Evolutionary conservation across 2,113 vertebrate genomes (phyloP).

Genomic region (Pavo muticus): DNA sequence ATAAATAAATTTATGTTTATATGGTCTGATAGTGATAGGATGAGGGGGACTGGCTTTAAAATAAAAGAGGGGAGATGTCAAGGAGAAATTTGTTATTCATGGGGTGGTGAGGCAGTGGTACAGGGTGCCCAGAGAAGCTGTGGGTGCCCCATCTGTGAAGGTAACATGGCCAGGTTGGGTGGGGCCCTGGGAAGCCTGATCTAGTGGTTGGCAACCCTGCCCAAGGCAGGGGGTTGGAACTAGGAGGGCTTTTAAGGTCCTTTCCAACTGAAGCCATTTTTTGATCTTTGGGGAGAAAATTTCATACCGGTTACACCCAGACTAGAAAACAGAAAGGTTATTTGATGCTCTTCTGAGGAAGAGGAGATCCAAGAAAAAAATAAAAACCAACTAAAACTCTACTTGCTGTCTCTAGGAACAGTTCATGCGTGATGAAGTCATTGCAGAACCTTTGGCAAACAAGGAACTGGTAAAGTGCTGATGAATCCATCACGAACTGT

Average conservation of each 20-base stretch:
- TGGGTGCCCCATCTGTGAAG: not conserved
- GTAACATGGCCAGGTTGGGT: not conserved
- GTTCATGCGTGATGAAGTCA: constrained; percentile 88
- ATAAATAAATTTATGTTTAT: too few relatives aligned
- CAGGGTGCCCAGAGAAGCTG: not conserved
- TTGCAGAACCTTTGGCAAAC: constrained; percentile 80
- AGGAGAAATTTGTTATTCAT: not conserved
- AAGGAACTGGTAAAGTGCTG: constrained; percentile 88
- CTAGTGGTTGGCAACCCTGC: not conserved
- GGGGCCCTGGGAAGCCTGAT: not conserved
- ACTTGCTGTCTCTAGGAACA: constrained; percentile 83
- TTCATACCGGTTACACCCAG: fast-evolving
- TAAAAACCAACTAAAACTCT: not conserved
- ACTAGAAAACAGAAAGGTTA: not conserved
- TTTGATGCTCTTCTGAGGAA: not conserved
- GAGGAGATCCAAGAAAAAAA: not conserved
- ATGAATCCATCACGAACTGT: constrained; percentile 34
- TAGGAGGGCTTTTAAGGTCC: not conserved
- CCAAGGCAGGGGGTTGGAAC: not conserved
- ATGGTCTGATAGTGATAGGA: not conserved
- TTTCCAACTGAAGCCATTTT: not conserved
- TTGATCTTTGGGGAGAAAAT: not conserved
- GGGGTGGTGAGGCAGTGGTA: not conserved
- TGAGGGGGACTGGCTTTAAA: not conserved
- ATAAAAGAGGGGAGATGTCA: not conserved